These are phyloP conservation scores for Pseudobourletiella spinata DNA, from an alignment of 1,140 invertebrate species.

Conservation along the genomic window DNA sequence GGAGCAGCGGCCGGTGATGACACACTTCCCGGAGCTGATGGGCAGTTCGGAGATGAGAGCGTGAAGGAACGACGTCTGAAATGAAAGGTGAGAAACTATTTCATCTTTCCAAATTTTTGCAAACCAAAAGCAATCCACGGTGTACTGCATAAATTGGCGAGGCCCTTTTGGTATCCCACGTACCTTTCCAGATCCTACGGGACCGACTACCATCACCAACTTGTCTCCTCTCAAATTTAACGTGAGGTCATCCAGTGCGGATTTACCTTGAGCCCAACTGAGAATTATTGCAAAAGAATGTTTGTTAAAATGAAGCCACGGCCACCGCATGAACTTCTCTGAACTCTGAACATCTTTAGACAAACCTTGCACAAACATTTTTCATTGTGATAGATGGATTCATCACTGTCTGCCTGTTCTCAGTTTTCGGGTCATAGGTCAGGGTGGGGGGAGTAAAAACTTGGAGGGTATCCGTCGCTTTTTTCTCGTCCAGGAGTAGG, in stretches of 20 bases:
- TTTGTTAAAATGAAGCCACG: too few species aligned
- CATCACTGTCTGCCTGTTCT: not conserved
- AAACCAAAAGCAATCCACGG: not conserved
- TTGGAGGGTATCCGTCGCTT: not conserved
- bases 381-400: not conserved
- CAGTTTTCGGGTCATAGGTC: not conserved
- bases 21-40: constrained; percentile 47
- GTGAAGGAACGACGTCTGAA: constrained; percentile 51
- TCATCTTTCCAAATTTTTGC: constrained; percentile 1
- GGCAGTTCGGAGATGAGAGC: constrained; percentile 55
- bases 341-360: too few species aligned
- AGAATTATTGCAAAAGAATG: too few species aligned
- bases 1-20: constrained; percentile 49
- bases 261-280: constrained; percentile 12
- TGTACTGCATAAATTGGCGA: too few species aligned
- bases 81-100: too few species aligned
- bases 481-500: constrained; percentile 15
- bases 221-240: constrained; percentile 4
- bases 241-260: constrained; percentile 3
- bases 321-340: too few species aligned
- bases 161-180: too few species aligned
- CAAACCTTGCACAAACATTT: constrained; percentile 15
- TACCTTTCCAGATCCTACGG: constrained; percentile 24
- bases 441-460: not conserved
- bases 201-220: constrained; percentile 21